Base-by-base conservation (phyloP, 2,888 invertebrate species). In the Nysson spinosus region DNA sequence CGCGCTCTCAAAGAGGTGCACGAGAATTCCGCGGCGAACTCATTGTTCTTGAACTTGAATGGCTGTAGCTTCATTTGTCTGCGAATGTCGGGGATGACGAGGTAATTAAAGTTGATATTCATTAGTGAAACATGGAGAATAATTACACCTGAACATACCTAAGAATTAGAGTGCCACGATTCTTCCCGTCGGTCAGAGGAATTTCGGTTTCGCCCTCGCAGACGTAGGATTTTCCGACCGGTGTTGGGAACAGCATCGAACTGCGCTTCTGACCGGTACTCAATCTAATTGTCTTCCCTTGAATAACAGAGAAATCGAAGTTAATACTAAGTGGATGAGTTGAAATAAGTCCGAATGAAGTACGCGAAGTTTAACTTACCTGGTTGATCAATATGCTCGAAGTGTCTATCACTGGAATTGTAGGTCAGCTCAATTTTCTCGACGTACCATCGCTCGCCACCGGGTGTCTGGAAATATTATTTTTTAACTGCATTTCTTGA, bases 401-500 rank as follows among this genome's bases (percentile, higher is more conserved):
- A 90, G 52, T 88, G 86, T 58, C 87, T 85, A 66, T 89, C 89
- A 43, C 88, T 86, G 0, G 89, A 89, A 84, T 94, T 95, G 86
- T 94, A 95, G 2, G 90, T 90, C 55, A 96, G 87, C 77, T 93
- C 92, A 67, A 96, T 90, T 76, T 91, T 92, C 73, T 93, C 93
- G 1, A 95, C 93, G 84, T 95, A 96, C 96, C 96, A 97, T 73
- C 94, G 90, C 81, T 96, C 96, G 4, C 95, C 95, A 3, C 96
- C 95, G 19, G 95, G 94, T 1, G 95, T 95, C 95, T 95, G 85
- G 24, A 89, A 88, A 28, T 22, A 4, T 26, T 1, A 11, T 11
- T 6, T n/a, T 42, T n/a, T n/a, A n/a, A n/a, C n/a, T n/a, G n/a
- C n/a, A n/a, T n/a, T n/a, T n/a, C n/a, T n/a, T n/a, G n/a, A n/a